Base-by-base conservation (phyloP, 1,140 invertebrate genomes). In the Drosophila equinoxialis region DNA sequence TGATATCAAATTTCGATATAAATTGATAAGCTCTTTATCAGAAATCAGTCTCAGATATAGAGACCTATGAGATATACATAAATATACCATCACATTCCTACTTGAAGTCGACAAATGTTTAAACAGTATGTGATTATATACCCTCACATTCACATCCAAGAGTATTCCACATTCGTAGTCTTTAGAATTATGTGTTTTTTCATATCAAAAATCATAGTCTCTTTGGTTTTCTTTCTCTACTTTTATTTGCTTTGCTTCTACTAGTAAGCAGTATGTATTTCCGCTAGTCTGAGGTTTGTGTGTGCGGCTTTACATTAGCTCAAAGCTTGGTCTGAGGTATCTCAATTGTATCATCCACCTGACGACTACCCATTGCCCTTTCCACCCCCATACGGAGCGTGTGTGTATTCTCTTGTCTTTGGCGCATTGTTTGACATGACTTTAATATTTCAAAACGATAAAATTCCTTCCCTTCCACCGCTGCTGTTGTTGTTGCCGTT, bases 351-450 rank as follows among this genome's bases (percentile, higher is more conserved):
- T 51, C 45, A 23, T 8, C 17, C 45, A 51, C 45, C 45, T 20
- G 45, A 14, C 8, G 14, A 8, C 14, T 39, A 39, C 45, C 45
- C 17, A 8, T 1, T 11, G 20, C 45, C 20, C 45, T 23, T 26
- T 23, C 20, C 20, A 62, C 39, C 17, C 37, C 7, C 30, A 39
- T 14, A 20, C 45, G 45, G 14, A 20, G 20, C 6, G 17, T 35
- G 42, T 55, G 58, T 77, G 51, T 77, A 77, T 71, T 71, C 37
- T 75, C 65, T 74, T 61, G 81, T 80, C 77, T 89, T 77, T 86
- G 83, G 74, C 83, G 82, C 83, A 86, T 74, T 87, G 73, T 87
- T 87, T 87, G 83, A 83, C 84, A 83, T 79, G 80, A 75, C 68
- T 83, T 83, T 79, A 83, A 83, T 83, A 72, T 82, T 71, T 75